Evolutionary conservation across 2,113 vertebrate genomes (phyloP), one percentile per base, ranked within the genome.

Genomic region (Nesogale talazaci): DNA sequence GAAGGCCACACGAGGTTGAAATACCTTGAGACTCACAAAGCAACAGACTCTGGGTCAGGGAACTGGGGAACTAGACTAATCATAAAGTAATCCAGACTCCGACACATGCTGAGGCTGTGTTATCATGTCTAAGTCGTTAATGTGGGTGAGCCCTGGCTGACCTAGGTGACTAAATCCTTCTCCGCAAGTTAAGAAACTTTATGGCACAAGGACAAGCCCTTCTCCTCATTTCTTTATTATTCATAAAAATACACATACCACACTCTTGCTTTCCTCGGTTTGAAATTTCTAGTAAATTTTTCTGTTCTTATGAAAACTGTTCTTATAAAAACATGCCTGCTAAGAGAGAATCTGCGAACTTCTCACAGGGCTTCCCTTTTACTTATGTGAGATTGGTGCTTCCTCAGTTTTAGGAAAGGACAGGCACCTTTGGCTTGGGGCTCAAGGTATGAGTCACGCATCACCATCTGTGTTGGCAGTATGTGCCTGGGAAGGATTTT

Each of bases 241-340:
- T 34, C 6, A 70, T 27, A 20, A 79, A 94, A 72, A 78, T 40
- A 77, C 34, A 78, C 31, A 77, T 27, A 70, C 36, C 72, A 87
- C 36, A 36, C 57, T 85, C 75, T 87, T 88, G 25, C 8, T 89
- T 46, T 86, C 34, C 81, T 92, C 16, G 19, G 52, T 87, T 69
- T 36, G 82, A 88, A 93, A 46, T 40, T 69, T 84, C 83, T 40
- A 85, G 57, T 84, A 84, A 89, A 46, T 75, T n/a, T n/a, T n/a
- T n/a, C n/a, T n/a, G n/a, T n/a, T n/a, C n/a, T n/a, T n/a, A n/a
- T 91, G 65, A n/a, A 56, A 79, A 20, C 20, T 34, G 34, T 67
- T 94, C 31, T 80, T 83, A 46, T 11, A 19, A 79, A 95, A 92
- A 85, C 3, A 93, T 12, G 10, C 56, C 36, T 85, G 69, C 40